Base-by-base conservation (phyloP, 2,797 vertebrate species). In the Champsocephalus gunnari region DNA sequence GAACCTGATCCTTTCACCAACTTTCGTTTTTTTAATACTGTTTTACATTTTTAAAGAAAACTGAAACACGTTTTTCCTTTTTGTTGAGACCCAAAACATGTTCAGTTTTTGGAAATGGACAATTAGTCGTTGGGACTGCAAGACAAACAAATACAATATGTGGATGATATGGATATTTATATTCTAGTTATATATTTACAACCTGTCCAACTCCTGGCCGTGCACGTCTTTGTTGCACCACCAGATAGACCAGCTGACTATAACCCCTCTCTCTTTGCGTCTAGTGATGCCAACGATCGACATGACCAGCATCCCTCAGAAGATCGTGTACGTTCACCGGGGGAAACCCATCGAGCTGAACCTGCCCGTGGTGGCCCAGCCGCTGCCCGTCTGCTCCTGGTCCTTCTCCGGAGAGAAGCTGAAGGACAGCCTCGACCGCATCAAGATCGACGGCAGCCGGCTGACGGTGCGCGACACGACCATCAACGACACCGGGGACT, bases 401-500 rank as follows among this genome's bases (percentile, higher is more conserved):
- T 98, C 94, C 95, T 97, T 97, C 76, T 85, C 91, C 71, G 96
- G 97, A 8, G 90, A 93, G 60, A 96, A 98, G 90, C 92, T 99
- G 76, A 99, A 96, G 94, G 98, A 99, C 87, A 96, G 71, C 89
- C 95, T 97, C 87, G 98, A 99, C 68, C 97, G 96, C 68, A 94
- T 98, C 82, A 99, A 97, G 86, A 96, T 96, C 1, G 97, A 98
- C 87, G 98, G 96, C 82, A 93, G 93, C 54, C 97, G 94, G 75
- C 91, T 99, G 53, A 94, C 95, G 53, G 96, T 99, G 63, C 97
- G 97, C 53, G 98, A 99, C 82, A 97, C 97, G 48, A 99, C 97
- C 66, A 96, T 99, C 84, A 94, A 94, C 71, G 98, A 99, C 85
- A 99, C 97, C 3, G 98, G 98, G 78, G 91, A 96, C 76, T 99